Base-by-base conservation (phyloP, 2,888 invertebrate species). In the Parnassius mnemosyne region DNA sequence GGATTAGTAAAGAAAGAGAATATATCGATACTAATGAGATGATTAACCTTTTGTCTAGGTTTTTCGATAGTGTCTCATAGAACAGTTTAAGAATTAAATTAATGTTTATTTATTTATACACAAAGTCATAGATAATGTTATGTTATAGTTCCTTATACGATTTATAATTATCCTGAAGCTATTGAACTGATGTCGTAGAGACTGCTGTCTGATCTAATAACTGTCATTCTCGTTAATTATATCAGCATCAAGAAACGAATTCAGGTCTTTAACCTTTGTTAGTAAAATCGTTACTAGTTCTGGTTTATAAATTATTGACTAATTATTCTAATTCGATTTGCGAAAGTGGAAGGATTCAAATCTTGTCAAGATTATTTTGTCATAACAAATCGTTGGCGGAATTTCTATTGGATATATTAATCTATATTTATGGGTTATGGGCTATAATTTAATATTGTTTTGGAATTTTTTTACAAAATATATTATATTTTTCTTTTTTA, bases 301-400 rank as follows among this genome's bases (percentile, higher is more conserved):
- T 55, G 50, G 50, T 60, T 54, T 54, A 55, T 55, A 60, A 60
- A 43, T 60, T 44, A 60, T 60, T 34, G 50, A 10, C 20, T 43
- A 25, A 60, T 60, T 60, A 60, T 60, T 60, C 12, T 44, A 51
- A 56, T 51, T 61, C n/a, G 3, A 56, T 46, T 51, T 44, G 25
- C 51, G 44, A 34, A 7, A n/a, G n/a, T 42, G 44, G 11, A 43
- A 34, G 47, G 44, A 55, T 55, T 55, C 11, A 51, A 20, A 43
- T 52, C n/a, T 13, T 49, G n/a, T 49, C 13, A 13, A 13, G 49
- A 16, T 49, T 3, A 49, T 49, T 42, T 51, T 34, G 58, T 52
- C 52, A 53, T 11, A 58, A 58, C 52, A 53, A 46, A 52, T 58
- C 46, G 44, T 54, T 43, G 10, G 5, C 44, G 25, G 44, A 46